Percentiles rank a stretch among this genome's conserved stretches.
These are phyloP conservation scores for Leptopilina drosophilae DNA, from an alignment of 2,888 invertebrate genomes.

Conservation along the genomic window DNA sequence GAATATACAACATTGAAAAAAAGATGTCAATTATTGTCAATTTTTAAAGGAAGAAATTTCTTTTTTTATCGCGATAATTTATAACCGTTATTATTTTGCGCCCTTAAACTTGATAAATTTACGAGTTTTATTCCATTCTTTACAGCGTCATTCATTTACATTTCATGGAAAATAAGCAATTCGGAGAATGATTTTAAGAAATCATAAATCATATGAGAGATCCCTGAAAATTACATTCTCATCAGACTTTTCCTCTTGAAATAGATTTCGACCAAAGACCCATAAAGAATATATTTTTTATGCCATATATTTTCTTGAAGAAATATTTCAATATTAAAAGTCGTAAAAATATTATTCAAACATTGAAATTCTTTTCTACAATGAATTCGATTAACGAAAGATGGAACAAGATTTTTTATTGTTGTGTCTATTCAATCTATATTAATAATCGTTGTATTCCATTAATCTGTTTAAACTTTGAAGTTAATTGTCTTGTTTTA, in stretches of 20 bases:
- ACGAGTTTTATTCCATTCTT: neutral
- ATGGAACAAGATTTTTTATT: neutral
- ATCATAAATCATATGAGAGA: conserved; percentile 30
- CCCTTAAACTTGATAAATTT: conserved; percentile 19
- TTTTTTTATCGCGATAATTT: neutral
- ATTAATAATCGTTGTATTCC: too few species aligned
- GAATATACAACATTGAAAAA: too few species aligned
- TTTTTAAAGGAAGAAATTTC: neutral
- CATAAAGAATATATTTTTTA: neutral
- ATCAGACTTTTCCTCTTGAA: conserved; percentile 14
- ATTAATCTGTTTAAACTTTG: too few species aligned
- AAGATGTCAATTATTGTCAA: too few species aligned
- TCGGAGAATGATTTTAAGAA: conserved; percentile 27
- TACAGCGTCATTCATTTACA: conserved; percentile 16
- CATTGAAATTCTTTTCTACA: neutral
- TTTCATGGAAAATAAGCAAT: conserved; percentile 25
- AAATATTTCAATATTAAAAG: neutral
- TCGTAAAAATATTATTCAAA: neutral
- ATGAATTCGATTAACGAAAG: neutral
- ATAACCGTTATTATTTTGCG: neutral
- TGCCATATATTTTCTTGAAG: neutral
- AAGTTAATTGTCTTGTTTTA: too few species aligned
- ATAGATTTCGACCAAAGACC: neutral
- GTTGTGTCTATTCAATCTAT: too few species aligned
- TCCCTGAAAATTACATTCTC: conserved; percentile 29